Evolutionary conservation across 1,140 invertebrate species (phyloP), one percentile per base, ranked within the genome.

Genomic region (Scaptomyza hsui): DNA sequence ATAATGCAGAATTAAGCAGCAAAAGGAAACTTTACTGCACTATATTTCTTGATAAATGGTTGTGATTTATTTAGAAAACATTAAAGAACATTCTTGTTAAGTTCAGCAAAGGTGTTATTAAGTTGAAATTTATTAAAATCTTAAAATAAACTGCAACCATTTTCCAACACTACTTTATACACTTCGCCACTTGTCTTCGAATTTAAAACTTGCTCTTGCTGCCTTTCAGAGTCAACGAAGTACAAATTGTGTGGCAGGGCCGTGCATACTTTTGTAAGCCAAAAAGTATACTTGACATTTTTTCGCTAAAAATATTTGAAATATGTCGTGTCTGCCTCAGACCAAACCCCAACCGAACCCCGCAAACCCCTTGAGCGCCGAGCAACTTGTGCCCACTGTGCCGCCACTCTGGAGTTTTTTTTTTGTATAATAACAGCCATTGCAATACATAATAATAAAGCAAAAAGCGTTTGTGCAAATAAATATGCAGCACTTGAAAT

Each of bases 401-500:
- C 19, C 41, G 42, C 41, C 26, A 35, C 41, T 44, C 21, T 39
- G 26, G 35, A 32, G 42, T 32, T 35, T 24, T 39, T 49, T 61
- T 39, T 75, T 61, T 75, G 13, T 71, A 57, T 72, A 85, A 86
- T 86, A 86, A 81, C 82, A 67, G 71, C 59, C 60, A 65, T 68
- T 37, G 78, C 62, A 82, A 89, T 82, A 86, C 74, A 86, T 88
- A 88, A 78, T 72, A 88, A 78, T 86, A 78, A 86, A 72, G 75
- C 83, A 78, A 82, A 29, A 42, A 86, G 74, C 72, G 78, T 82
- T 86, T 86, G 78, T 72, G 78, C 75, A 86, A 86, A 86, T 86
- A 86, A 88, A 86, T 89, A 86, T 86, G 78, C 82, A 89, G 74
- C 71, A 82, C 82, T 86, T 60, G 62, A 82, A 82, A 88, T 79